Base-by-base conservation (phyloP, 2,113 vertebrate species). In the Lepus timidus region DNA sequence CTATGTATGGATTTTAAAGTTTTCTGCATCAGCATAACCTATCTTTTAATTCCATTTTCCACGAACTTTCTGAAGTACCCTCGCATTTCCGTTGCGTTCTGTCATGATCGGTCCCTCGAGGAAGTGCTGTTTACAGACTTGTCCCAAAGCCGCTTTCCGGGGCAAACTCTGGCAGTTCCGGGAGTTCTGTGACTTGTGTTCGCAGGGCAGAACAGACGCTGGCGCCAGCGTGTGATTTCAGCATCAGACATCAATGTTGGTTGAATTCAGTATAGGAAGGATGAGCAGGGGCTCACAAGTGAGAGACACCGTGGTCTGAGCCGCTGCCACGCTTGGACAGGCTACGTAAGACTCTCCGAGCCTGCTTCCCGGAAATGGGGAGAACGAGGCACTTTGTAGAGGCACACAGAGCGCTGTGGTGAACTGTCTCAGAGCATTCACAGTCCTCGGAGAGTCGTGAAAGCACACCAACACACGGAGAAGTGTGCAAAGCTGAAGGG, bases 121-220 rank as follows among this genome's bases (percentile, higher is more conserved):
- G 29, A 94, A 80, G 36, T 29, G 68, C 44, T 13, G 7, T 68
- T 79, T n/a, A 49, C 78, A 91, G 58, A 92, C 84, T 80, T 85
- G 52, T 29, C 13, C 23, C 71, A 12, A 11, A 55, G 62, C 39
- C 58, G 68, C 67, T 23, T 67, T 51, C 51, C 1, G 3, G 14
- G 22, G 23, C 23, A 33, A 81, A 13, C 13, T 33, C 71, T 55
- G 65, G 25, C 71, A 82, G 33, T 44, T 73, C 27, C 88, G 70
- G 4, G 71, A 27, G 16, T 70, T 29, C 27, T 80, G 31, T 49
- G 33, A 33, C 39, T n/a, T 36, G 23, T 29, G 14, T 82, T 65
- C 80, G 14, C 36, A 91, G 39, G 67, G 14, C 36, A 20, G 31
- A 58, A 70, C 33, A 65, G 88, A 36, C 13, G 33, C 78, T 20